Evolutionary conservation across 2,113 vertebrate species (phyloP).

Genomic region (Boulengeromyrus knoepffleri): DNA sequence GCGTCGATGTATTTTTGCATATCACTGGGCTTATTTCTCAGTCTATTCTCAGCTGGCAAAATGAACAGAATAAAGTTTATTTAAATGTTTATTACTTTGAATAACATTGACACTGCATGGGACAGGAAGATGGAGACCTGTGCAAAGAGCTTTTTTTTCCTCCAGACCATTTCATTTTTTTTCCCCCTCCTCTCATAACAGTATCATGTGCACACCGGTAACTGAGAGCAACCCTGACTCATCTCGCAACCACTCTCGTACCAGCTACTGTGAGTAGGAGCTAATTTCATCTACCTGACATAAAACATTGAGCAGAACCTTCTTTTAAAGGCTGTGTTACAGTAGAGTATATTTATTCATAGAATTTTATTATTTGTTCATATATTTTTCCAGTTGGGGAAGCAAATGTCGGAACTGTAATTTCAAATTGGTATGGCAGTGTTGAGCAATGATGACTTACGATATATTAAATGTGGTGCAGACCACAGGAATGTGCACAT

Average conservation of each 20-base stretch:
- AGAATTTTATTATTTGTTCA: not conserved
- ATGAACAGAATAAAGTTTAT: not conserved
- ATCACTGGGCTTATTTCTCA: not conserved
- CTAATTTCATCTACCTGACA: not conserved
- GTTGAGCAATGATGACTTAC: not conserved
- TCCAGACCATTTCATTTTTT: not conserved
- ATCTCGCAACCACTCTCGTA: not conserved
- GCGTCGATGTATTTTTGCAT: not conserved
- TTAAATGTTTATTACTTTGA: not conserved
- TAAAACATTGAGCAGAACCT: not conserved
- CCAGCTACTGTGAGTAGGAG: not conserved
- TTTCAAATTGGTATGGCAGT: not conserved
- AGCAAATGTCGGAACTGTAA: not conserved
- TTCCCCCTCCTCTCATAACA: not conserved
- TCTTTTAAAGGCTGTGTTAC: not conserved
- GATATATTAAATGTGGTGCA: not conserved
- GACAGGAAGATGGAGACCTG: not conserved
- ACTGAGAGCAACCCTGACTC: not conserved
- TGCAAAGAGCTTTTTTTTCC: not conserved
- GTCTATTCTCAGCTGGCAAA: not conserved
- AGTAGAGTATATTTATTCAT: not conserved
- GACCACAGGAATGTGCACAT: not conserved
- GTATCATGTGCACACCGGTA: not conserved
- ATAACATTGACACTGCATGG: not conserved
- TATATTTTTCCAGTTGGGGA: not conserved